phyloP scores from a whole-genome alignment of 2,888 invertebrate species.

The Spicauda simplicius region DNA sequence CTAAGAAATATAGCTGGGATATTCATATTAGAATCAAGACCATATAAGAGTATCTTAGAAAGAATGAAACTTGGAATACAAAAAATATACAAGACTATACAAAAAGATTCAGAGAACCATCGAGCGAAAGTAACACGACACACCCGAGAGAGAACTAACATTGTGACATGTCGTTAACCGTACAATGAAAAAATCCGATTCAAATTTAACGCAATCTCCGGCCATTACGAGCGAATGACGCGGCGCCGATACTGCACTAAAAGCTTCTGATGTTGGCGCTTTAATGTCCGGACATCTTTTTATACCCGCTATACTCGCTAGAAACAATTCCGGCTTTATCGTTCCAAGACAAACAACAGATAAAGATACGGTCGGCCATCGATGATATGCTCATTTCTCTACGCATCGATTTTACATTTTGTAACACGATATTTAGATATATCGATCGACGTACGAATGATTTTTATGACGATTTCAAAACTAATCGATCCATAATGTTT shows the following conservation, averaged over 20 bases:
- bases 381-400: neutral
- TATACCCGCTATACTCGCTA: conserved; percentile 21
- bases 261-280: conserved; percentile 71
- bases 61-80: neutral
- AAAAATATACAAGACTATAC: neutral
- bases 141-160: neutral
- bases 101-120: neutral
- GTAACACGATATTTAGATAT: neutral
- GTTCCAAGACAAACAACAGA: conserved; percentile 13
- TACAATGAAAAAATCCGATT: conserved; percentile 30
- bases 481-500: too few species aligned
- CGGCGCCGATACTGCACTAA: conserved; percentile 65
- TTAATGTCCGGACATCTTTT: conserved; percentile 40
- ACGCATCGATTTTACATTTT: neutral
- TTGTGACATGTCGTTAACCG: conserved; percentile 16
- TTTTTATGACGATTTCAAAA: too few species aligned
- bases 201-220: conserved; percentile 52
- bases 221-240: conserved; percentile 74
- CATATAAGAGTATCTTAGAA: neutral
- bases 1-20: too few species aligned
- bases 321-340: conserved; percentile 33
- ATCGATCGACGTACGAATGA: neutral
- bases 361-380: neutral
- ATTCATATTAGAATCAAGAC: neutral
- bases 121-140: conserved; percentile 7